Evolutionary conservation across 2,888 invertebrate species (phyloP).

Genomic region (Cotesia congregata): DNA sequence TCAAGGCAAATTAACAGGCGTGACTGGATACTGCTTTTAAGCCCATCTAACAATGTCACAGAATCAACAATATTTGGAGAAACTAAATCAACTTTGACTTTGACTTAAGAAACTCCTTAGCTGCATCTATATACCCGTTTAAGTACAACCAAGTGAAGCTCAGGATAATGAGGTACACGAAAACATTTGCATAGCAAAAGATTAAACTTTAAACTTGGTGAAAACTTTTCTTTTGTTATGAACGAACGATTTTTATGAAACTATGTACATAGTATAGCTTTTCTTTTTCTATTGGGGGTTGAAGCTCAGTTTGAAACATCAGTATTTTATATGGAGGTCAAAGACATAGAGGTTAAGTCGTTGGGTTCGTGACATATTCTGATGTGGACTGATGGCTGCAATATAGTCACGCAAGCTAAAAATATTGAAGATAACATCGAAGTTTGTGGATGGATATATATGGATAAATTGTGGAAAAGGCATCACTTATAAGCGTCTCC

Average conservation of each 20-base stretch:
- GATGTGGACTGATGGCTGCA: background rate
- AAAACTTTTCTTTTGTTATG: background rate
- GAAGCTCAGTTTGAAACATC: background rate
- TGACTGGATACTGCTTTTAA: slow-evolving; percentile 10
- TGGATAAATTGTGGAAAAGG: background rate
- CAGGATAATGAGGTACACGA: background rate
- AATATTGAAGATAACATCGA: background rate
- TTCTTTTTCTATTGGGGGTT: background rate
- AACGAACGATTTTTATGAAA: no score
- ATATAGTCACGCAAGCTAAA: background rate
- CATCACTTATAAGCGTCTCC: background rate
- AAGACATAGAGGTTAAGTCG: background rate
- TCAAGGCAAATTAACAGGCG: slow-evolving; percentile 17
- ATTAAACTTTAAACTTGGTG: background rate
- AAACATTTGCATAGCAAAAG: background rate
- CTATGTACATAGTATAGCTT: no score
- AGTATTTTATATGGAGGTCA: background rate
- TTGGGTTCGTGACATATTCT: background rate
- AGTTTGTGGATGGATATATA: background rate
- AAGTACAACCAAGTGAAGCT: background rate
- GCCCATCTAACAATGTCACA: background rate
- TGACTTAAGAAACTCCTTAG: background rate
- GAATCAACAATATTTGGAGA: slow-evolving; percentile 14
- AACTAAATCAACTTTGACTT: slow-evolving; percentile 1
- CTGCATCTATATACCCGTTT: background rate